Base-by-base conservation (phyloP, 2,888 invertebrate species). In the Pollenia labialis region DNA sequence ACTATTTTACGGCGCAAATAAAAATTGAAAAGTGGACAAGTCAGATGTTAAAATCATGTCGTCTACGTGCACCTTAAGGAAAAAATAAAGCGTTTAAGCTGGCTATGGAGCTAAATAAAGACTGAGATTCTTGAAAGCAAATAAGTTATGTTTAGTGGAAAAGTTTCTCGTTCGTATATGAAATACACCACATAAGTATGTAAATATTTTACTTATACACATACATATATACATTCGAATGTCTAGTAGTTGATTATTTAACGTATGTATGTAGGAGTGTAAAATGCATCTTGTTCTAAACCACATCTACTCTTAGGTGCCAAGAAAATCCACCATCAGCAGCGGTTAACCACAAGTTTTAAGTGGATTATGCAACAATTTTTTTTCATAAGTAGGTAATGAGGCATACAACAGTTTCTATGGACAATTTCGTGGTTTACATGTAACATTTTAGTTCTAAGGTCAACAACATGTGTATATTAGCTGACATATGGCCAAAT, bases 321-420 rank as follows among this genome's bases (percentile, higher is more conserved):
- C 58, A 48, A 69, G 75, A 75, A 82, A 76, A 76, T 82, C 52
- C 48, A 46, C 60, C 75, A 71, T 69, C 62, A 82, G 46, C 69
- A 76, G 75, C 60, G 82, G 82, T 76, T 62, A 76, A 71, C 82
- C 75, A 69, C 60, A 69, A 44, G 4, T 69, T 76, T 68, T 62
- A 76, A 62, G 44, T 46, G 68, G 66, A 68, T 50, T 58, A 48
- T 48, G 42, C 48, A 56, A 66, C 18, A 46, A 42, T 18, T 69
- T 56, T 62, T 40, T 68, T 18, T 58, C 56, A 16, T 60, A 56
- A 54, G 48, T 66, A 40, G 46, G 18, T 50, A 66, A 81, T 72
- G 64, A 40, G 48, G 14, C 42, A 40, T 18, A 18, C 40, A 79
- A 44, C 2, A 18, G 7, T 52, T 60, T 32, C 6, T 40, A 32